Evolutionary conservation across 1,140 invertebrate genomes (phyloP).

Genomic region (Leptopilina clavipes): DNA sequence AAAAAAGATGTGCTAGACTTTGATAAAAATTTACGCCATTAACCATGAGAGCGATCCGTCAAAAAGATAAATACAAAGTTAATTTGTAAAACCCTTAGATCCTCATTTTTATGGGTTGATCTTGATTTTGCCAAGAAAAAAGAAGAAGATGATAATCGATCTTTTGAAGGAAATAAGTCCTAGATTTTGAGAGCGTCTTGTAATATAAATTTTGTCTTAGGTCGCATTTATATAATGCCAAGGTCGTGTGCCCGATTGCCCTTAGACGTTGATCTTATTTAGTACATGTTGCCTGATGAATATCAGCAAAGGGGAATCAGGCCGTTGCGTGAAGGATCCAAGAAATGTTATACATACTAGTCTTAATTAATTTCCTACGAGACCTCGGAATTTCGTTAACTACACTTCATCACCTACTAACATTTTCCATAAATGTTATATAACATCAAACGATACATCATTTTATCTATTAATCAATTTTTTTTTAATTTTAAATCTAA

Average conservation of each 20-base stretch:
- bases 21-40: background rate
- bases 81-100: background rate
- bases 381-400: conserved; percentile 12
- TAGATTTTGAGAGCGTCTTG: conserved; percentile 44
- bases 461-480: background rate
- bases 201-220: conserved; percentile 48
- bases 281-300: conserved; percentile 2
- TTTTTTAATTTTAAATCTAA: background rate
- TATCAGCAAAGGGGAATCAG: conserved; percentile 36
- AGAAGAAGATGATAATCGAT: background rate
- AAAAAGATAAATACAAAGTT: background rate
- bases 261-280: conserved; percentile 27
- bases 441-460: background rate
- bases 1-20: too few species aligned
- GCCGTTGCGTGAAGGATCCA: conserved; percentile 39
- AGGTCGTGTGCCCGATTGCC: conserved; percentile 54
- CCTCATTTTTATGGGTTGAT: background rate
- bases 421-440: background rate
- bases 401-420: background rate
- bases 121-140: background rate
- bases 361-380: conserved; percentile 43
- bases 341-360: background rate
- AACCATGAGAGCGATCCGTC: background rate
- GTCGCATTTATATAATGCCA: conserved; percentile 55
- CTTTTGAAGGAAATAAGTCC: background rate